Evolutionary conservation across 2,797 vertebrate species (phyloP).

Genomic region (Amphiprion clarkii): DNA sequence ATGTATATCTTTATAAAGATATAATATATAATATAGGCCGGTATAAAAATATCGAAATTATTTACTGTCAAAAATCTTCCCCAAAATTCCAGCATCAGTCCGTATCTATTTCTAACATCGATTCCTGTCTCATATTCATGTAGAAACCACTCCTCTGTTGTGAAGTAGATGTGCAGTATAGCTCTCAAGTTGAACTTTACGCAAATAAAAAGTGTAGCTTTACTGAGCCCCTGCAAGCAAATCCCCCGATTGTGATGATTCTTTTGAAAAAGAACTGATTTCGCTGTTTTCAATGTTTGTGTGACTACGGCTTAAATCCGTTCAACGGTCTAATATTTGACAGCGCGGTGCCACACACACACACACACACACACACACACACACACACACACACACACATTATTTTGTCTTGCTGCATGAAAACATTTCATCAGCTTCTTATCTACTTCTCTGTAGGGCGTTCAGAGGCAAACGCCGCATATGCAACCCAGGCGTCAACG

Average conservation of each 20-base stretch:
- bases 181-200: not conserved
- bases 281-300: constrained; percentile 10
- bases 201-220: not conserved
- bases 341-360: too few relatives aligned
- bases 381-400: not conserved
- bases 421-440: constrained; percentile 22
- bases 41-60: too few relatives aligned
- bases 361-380: not conserved
- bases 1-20: too few relatives aligned
- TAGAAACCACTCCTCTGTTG: not conserved
- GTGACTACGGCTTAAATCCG: not conserved
- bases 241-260: not conserved
- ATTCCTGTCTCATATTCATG: not conserved
- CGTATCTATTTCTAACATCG: too few relatives aligned
- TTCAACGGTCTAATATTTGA: not conserved
- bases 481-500: constrained; percentile 25
- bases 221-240: constrained; percentile 11
- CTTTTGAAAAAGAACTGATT: constrained; percentile 5
- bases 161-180: not conserved
- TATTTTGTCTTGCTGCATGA: constrained; percentile 25
- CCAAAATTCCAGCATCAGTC: too few relatives aligned
- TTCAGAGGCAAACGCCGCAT: constrained; percentile 28
- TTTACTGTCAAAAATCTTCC: too few relatives aligned
- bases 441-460: constrained; percentile 22
- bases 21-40: too few relatives aligned